Conservation (phyloP, 37 sponge, comb jelly and placozoan genomes). For the Trichoplax adhaerens region DNA sequence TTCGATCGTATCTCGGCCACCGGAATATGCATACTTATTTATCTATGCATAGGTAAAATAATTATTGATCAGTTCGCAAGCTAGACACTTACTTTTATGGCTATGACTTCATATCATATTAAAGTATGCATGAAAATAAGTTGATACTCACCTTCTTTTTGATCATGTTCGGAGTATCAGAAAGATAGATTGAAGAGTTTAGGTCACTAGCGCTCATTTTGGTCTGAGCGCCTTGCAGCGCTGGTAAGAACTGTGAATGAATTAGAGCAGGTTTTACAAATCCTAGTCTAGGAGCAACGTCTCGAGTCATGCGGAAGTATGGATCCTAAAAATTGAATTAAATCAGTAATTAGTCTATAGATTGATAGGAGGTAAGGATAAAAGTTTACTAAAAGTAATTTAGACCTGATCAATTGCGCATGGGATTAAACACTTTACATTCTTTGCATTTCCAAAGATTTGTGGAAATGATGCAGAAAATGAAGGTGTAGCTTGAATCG, state of each 20-base stretch:
- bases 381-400: no score
- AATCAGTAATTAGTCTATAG: no score
- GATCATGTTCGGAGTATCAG: constrained; percentile 64
- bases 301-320: constrained; percentile 96
- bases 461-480: constrained; percentile 87
- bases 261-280: constrained; percentile 84
- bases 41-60: constrained; percentile 28
- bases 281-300: constrained; percentile 93
- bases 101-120: neutral
- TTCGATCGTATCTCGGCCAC: constrained; percentile 84
- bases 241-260: constrained; percentile 95
- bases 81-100: neutral
- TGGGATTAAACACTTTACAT: constrained; percentile 85
- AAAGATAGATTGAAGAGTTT: constrained; percentile 85
- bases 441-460: constrained; percentile 81
- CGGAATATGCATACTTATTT: constrained; percentile 95
- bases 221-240: constrained; percentile 88
- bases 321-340: constrained; percentile 54
- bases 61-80: neutral
- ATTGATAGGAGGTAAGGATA: no score
- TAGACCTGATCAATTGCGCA: constrained; percentile 98
- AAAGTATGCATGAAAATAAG: neutral
- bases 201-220: constrained; percentile 97
- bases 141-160: constrained; percentile 62
- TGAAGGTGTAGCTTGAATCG: constrained; percentile 90